Base-by-base conservation (phyloP, 2,888 invertebrate species). In the Acleris sparsana region DNA sequence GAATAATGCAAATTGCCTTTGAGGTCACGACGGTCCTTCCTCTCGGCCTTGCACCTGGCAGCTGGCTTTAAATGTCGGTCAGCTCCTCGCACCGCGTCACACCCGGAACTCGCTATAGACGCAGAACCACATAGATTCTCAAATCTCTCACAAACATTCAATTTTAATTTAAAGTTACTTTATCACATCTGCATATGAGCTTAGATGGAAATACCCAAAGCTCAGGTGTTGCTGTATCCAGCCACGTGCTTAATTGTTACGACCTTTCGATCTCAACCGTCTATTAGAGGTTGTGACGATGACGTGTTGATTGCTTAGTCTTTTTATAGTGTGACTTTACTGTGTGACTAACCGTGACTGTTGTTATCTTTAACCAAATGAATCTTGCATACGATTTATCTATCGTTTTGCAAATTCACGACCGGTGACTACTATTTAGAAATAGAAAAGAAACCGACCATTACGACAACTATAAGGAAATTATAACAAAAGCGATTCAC, bases 31-130 rank as follows among this genome's bases (percentile, higher is more conserved):
- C 63, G 68, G 65, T 70, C 66, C 70, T 62, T 70, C 68, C 66
- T 62, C 20, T 33, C 69, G 76, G 77, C 79, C 79, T 80, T 78
- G 79, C 78, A 77, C 77, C 75, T 75, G 76, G 71, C 75, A 73
- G 72, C 72, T 75, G 77, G 69, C 71, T 46, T 46, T 46, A 46
- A 74, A 75, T 77, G 72, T 75, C 76, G 75, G 75, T 75, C 76
- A 73, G 66, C 71, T 67, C 67, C 72, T 70, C 66, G 49, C 74
- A 72, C 71, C 22, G 13, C 29, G 73, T 74, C 73, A 73, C 72
- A 75, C 77, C 75, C 80, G 79, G 79, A 79, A 79, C 79, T 74
- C 17, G 39, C 39, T 22, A 43, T 29, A 25, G 17, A 56, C 56
- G 22, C 20, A 7, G 20, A 51, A 57, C 43, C 22, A 29, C 43